Base-by-base conservation (phyloP, 2,113 vertebrate genomes). In the Rhinoderma darwinii region DNA sequence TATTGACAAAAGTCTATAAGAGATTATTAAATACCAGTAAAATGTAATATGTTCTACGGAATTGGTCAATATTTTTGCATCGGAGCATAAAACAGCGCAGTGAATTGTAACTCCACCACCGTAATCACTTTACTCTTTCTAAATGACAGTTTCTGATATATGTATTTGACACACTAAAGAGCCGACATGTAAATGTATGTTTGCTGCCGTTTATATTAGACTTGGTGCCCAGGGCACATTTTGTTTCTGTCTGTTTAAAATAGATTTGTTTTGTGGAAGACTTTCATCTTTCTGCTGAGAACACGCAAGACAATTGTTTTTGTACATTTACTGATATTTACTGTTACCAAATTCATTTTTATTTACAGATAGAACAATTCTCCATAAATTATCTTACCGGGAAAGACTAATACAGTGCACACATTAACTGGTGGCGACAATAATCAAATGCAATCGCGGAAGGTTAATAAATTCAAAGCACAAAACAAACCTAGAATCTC, bases 311-410 rank as follows among this genome's bases (percentile, higher is more conserved):
- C 59, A 47, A 82, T 82, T 68, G 22, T 59, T 73, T 54, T 84
- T 32, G n/a, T 74, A 72, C 47, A 54, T 56, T 83, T 44, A 4
- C 35, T 41, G 44, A 54, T 84, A 51, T 83, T 6, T 32, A 39
- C 18, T 79, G 82, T 82, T 91, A 91, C 89, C 43, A 91, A 91
- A 89, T 76, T 37, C 54, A 14, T 50, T 89, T 92, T 93, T 89
- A 11, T 44, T 82, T 91, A 44, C 4, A 37, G 30, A 91, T 76
- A 88, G 91, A 88, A 89, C 89, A 88, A 50, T 72, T 44, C n/a
- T 72, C 32, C 35, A 59, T 56, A 66, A 66, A 27, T 63, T 44
- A 32, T 56, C 79, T 59, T 44, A 20, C 56, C 37, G 66, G 79
- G 5, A 82, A 9, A 66, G 59, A 39, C 51, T 63, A 82, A 66